Percentiles rank a stretch among this genome's conserved stretches.
Conservation (phyloP, 1,140 invertebrate species). For the Drosophila nigrodunni region DNA sequence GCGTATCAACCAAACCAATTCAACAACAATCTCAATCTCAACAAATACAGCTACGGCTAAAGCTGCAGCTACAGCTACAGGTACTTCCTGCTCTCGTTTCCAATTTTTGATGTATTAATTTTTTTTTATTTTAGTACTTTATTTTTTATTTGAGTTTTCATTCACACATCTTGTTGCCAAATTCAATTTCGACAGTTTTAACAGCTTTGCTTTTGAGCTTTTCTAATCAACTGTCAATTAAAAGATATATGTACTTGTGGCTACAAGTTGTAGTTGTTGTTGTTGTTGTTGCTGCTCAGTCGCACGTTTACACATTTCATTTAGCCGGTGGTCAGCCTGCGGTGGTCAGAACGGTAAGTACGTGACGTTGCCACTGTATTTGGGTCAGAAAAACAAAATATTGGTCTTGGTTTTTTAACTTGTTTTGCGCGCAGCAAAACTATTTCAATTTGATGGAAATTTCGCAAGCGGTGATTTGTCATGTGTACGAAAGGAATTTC, state of each 20-base stretch:
- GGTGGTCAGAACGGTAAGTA: constrained; percentile 50
- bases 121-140: constrained; percentile 1
- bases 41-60: not conserved
- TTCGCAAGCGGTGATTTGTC: constrained; percentile 35
- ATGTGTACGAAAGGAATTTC: constrained; percentile 23
- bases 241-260: constrained; percentile 46
- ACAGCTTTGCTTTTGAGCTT: constrained; percentile 25
- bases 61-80: not conserved
- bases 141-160: too few relatives aligned
- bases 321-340: constrained; percentile 19
- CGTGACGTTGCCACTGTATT: constrained; percentile 43
- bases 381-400: constrained; percentile 35
- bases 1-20: constrained; percentile 17
- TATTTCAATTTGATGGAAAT: constrained; percentile 34
- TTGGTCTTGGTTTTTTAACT: constrained; percentile 46
- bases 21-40: constrained; percentile 2
- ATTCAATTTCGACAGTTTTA: constrained; percentile 9
- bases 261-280: constrained; percentile 16
- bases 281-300: constrained; percentile 8
- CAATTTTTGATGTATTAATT: constrained; percentile 34
- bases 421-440: constrained; percentile 31
- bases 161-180: constrained; percentile 19
- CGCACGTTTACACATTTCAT: constrained; percentile 49
- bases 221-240: constrained; percentile 52
- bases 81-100: constrained; percentile 43